A percentile compares a stretch with the other conserved stretches of the same genome.
These are phyloP conservation scores for Megaceryle alcyon DNA, from an alignment of 2,797 vertebrate species.

Conservation along the genomic window DNA sequence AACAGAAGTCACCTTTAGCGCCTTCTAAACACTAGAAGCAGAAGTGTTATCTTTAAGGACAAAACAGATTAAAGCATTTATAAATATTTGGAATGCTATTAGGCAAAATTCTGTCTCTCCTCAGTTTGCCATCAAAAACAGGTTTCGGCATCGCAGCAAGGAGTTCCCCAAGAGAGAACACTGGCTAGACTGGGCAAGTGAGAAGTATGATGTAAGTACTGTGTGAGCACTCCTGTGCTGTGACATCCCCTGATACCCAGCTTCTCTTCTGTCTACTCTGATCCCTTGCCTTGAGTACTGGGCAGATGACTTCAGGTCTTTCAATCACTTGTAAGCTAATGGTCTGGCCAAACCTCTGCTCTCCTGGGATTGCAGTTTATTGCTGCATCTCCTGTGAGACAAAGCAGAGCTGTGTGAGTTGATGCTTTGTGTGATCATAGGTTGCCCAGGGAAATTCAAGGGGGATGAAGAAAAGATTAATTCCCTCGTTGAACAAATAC, in stretches of 20 bases:
- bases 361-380: not conserved
- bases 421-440: not conserved
- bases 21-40: not conserved
- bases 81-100: not conserved
- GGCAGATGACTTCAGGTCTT: not conserved
- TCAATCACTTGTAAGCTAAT: not conserved
- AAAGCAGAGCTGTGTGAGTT: not conserved
- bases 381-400: not conserved
- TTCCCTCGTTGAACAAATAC: not conserved
- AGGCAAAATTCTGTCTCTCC: not conserved
- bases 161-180: constrained; percentile 86
- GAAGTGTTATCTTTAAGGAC: not conserved
- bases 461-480: not conserved
- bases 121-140: constrained; percentile 92
- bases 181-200: constrained; percentile 97
- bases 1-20: not conserved
- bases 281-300: not conserved
- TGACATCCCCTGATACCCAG: not conserved
- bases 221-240: not conserved
- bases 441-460: not conserved
- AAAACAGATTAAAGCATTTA: not conserved
- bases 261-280: not conserved
- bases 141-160: constrained; percentile 85
- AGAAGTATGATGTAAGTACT: constrained; percentile 88
- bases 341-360: not conserved